A percentile compares a stretch with the other conserved stretches of the same genome.
These are phyloP conservation scores for Drosophila oshimai DNA, from an alignment of 1,140 invertebrate species.

Conservation along the genomic window DNA sequence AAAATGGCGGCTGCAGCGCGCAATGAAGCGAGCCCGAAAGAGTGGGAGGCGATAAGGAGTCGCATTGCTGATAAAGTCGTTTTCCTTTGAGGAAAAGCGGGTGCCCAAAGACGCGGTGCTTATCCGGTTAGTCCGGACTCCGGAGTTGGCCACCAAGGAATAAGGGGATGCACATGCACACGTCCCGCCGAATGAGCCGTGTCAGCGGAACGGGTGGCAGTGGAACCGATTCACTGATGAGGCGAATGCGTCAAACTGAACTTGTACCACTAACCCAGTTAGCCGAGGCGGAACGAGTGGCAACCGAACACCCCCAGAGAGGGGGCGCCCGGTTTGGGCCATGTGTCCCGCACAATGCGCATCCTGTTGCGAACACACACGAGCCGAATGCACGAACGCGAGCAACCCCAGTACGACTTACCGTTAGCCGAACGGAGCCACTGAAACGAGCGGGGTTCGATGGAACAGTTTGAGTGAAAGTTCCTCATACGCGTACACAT, in stretches of 20 bases:
- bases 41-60: neutral
- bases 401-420: no score
- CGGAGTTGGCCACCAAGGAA: neutral
- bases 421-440: neutral
- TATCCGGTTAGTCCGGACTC: neutral
- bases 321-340: conserved; percentile 7
- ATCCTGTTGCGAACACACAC: conserved; percentile 28
- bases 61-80: conserved; percentile 13
- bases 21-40: conserved; percentile 16
- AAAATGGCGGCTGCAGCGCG: conserved; percentile 9
- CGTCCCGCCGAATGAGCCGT: conserved; percentile 12
- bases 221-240: conserved; percentile 33
- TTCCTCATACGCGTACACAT: neutral
- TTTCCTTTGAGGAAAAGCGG: neutral
- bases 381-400: neutral
- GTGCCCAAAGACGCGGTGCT: neutral
- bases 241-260: conserved; percentile 65
- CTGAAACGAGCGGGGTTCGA: conserved; percentile 27
- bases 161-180: conserved; percentile 39
- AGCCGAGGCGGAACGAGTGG: conserved; percentile 12
- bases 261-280: conserved; percentile 82
- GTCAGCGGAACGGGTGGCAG: conserved; percentile 25
- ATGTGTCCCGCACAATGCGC: conserved; percentile 28
- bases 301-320: neutral
- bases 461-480: conserved; percentile 6